Base-by-base conservation (phyloP, 2,797 vertebrate genomes). In the Trachurus trachurus region DNA sequence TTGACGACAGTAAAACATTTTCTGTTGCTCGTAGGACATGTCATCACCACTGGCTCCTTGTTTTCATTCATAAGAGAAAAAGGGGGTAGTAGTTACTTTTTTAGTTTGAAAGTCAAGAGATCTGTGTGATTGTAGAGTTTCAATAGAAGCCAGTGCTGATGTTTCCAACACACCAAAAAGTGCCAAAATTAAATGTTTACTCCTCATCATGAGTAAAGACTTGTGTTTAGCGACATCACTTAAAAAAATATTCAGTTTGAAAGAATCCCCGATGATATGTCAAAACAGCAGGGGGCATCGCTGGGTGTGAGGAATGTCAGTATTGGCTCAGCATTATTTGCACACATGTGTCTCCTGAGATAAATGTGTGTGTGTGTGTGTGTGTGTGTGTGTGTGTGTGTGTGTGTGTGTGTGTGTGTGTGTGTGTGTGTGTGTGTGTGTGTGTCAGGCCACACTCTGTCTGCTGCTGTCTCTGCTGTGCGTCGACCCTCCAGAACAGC, bases 361-460 rank as follows among this genome's bases (percentile, higher is more conserved):
- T 19, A 39, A 42, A 59, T 19, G 21, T 67, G 66, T 42, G 11
- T 61, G 22, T 63, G 17, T 61, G 22, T 63, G n/a, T 63, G 50
- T 70, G 31, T 71, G 19, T 62, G 57, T 53, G 58, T 59, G 47
- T 42, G 58, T 57, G 44, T 34, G 39, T 92, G 31, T 71, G 19
- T 62, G 57, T 53, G 58, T 59, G 47, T 42, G 58, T 57, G 44
- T 34, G 39, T 19, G 21, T 67, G 66, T 42, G 11, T 61, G 22
- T 63, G 17, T 61, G 22, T 63, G n/a, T 63, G 50, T 70, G 31
- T 71, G 19, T 62, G 57, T 53, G 58, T 59, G 47, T 42, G 58
- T 57, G 44, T 34, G 39, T 92, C 94, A 97, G 64, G 95, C 90
- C 21, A 96, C 76, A 39, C 96, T 97, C 86, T 97, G 96, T 73